These are phyloP conservation scores for Gastrophysa polygoni DNA, from an alignment of 2,888 invertebrate genomes.

Conservation along the genomic window DNA sequence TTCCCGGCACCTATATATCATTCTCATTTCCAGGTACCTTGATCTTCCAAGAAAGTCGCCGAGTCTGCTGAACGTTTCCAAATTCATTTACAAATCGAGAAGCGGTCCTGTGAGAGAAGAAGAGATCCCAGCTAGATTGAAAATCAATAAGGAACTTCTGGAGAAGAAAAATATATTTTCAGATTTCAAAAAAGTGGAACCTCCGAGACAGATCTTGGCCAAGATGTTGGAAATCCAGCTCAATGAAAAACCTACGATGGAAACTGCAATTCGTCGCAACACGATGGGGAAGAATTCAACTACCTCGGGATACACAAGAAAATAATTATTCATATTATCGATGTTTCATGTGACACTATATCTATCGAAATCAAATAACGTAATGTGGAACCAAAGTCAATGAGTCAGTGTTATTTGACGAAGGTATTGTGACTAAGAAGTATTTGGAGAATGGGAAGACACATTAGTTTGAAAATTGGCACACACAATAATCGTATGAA, in stretches of 20 bases:
- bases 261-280: background rate
- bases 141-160: conserved; percentile 46
- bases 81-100: conserved; percentile 39
- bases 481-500: too few relatives aligned
- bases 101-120: conserved; percentile 45
- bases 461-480: too few relatives aligned
- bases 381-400: too few relatives aligned
- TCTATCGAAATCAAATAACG: too few relatives aligned
- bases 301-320: too few relatives aligned
- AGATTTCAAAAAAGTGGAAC: conserved; percentile 50
- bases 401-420: too few relatives aligned
- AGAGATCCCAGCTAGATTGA: conserved; percentile 47
- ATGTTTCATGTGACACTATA: too few relatives aligned
- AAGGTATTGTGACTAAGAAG: too few relatives aligned
- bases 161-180: conserved; percentile 51
- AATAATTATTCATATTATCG: too few relatives aligned
- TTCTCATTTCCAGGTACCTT: conserved; percentile 32
- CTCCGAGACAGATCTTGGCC: conserved; percentile 47
- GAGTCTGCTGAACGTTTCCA: background rate
- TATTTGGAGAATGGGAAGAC: too few relatives aligned
- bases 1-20: too few relatives aligned
- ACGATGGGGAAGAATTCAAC: background rate
- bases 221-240: conserved; percentile 46
- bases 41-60: conserved; percentile 31
- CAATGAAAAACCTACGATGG: conserved; percentile 33